Evolutionary conservation across 2,113 vertebrate genomes (phyloP), one percentile per base, ranked within the genome.

Genomic region (Engraulis encrasicolus): DNA sequence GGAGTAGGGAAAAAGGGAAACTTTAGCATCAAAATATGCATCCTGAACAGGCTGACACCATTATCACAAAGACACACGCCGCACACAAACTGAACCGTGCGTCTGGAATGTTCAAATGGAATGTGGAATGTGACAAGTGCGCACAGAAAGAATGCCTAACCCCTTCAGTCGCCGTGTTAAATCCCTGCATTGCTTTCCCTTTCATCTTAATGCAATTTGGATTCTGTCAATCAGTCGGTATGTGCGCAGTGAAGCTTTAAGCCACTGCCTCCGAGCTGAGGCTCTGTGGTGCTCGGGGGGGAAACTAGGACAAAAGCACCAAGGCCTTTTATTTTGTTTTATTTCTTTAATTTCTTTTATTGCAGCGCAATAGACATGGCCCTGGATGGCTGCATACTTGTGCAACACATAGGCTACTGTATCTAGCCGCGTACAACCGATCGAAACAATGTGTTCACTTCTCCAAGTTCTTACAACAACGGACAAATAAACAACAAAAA

Each of bases 161-260:
- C 82, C 80, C 80, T 45, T 86, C 66, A 34, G 66, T 74, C 66
- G 34, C 66, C 31, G 27, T 15, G 66, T 74, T 87, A 81, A 89
- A 81, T 78, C 36, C 79, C 40, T 78, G 61, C 87, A 74, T 74
- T 74, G 61, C 66, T 84, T 83, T 80, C 36, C n/a, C 83, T 90
- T 90, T 92, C 48, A 88, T 83, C 85, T 83, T 83, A 88, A 85
- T 86, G 78, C 74, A 87, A 83, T 87, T 88, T 87, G 77, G 36
- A 78, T 80, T 84, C 83, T 88, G 78, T 80, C 81, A 83, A 20
- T 81, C 83, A 54, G 12, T 7, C 23, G 45, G 66, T 15, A 15
- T 18, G 31, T 34, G 31, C 27, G 12, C 27, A 3, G 66, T 31
- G 5, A 31, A 12, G 66, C 66, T 34, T 17, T 34, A 17, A 74